These are phyloP conservation scores for Hymenopus coronatus DNA, from an alignment of 2,888 invertebrate genomes.

Conservation along the genomic window DNA sequence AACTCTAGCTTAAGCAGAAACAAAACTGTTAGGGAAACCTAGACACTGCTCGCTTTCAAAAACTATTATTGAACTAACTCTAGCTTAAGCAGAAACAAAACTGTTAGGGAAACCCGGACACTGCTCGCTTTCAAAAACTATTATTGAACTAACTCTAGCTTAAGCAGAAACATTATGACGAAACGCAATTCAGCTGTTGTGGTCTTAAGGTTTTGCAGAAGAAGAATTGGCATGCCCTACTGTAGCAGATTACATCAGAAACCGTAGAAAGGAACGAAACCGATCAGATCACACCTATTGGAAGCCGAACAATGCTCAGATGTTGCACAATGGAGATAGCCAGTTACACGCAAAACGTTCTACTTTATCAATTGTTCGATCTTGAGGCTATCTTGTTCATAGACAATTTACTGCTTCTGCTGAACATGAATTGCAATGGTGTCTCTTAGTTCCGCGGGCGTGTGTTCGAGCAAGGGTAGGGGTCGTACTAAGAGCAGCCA, in stretches of 20 bases:
- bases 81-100: too few species aligned
- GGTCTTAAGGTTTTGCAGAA: background rate
- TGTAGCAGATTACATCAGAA: background rate
- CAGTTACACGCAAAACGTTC: background rate
- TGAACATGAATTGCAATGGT: background rate
- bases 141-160: too few species aligned
- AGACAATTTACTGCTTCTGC: background rate
- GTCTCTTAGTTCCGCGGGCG: background rate
- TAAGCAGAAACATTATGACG: too few species aligned
- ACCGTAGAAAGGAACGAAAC: background rate
- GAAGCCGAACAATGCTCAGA: background rate
- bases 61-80: too few species aligned
- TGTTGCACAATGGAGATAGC: background rate
- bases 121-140: too few species aligned
- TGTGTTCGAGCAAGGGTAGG: background rate
- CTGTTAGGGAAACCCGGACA: too few species aligned
- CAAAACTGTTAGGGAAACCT: too few species aligned
- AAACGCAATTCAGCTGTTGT: too few species aligned
- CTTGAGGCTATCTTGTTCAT: background rate
- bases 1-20: too few species aligned
- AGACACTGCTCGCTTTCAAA: too few species aligned
- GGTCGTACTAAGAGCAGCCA: background rate
- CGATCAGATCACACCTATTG: background rate
- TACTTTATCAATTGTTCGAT: background rate
- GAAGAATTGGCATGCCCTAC: background rate